A percentile compares a stretch with the other conserved stretches of the same genome.
phyloP scores from a whole-genome alignment of 92 coral and sea anemone genomes.

The Bergia sp. region DNA sequence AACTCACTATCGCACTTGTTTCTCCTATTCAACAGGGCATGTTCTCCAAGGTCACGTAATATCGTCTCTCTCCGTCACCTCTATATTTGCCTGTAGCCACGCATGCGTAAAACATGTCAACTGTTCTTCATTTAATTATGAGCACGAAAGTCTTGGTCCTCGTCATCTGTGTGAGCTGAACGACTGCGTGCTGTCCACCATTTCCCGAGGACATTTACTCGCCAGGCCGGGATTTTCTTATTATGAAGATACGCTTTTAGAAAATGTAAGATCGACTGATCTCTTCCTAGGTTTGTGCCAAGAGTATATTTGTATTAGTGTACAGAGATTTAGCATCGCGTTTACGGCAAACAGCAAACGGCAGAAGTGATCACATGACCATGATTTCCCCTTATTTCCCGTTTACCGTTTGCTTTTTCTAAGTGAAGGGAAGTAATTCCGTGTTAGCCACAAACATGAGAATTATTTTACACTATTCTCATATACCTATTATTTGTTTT shows the following conservation, averaged over 20 bases:
- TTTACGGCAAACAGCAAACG: too few relatives aligned
- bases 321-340: too few relatives aligned
- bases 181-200: neutral
- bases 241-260: neutral
- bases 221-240: conserved; percentile 18
- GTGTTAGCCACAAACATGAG: too few relatives aligned
- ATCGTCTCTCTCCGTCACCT: conserved; percentile 3
- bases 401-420: too few relatives aligned
- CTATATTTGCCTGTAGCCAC: conserved; percentile 36
- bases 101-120: conserved; percentile 23
- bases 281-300: neutral
- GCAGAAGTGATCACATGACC: too few relatives aligned
- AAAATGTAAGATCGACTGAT: neutral
- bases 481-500: too few relatives aligned
- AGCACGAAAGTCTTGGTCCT: neutral
- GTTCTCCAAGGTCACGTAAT: conserved; percentile 23
- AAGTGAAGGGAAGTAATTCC: too few relatives aligned
- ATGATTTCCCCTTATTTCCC: neutral
- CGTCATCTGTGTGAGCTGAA: conserved; percentile 20
- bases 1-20: neutral
- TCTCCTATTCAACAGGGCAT: conserved; percentile 6
- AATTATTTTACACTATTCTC: too few relatives aligned
- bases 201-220: neutral
- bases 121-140: conserved; percentile 30
- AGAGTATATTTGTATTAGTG: too few relatives aligned